Evolutionary conservation across 2,888 invertebrate genomes (phyloP), one percentile per base, ranked within the genome.

Genomic region (Epirrita christyi): DNA sequence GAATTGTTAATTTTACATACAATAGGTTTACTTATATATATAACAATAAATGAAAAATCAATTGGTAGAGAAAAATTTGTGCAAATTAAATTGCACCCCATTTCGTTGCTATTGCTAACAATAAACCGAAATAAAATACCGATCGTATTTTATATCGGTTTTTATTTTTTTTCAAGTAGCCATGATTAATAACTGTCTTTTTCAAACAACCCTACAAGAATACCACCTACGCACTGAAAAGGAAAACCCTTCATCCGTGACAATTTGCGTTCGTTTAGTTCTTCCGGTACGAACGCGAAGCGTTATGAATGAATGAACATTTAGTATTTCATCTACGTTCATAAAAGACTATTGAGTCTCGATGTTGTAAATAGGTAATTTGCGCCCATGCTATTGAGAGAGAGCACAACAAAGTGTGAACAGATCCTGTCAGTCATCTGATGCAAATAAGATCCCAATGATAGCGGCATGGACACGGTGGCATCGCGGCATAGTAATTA

Each of bases 401-500:
- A 21, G 21, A 21, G 21, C 48, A 29, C 54, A 64, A 59, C 58
- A 50, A 57, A 55, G 51, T 45, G 44, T 42, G 57, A 58, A 66
- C 59, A 53, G 49, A 61, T 61, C 55, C 59, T 75, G 72, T 72
- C 73, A 21, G 21, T 21, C 21, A 21, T 21, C 2, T 70, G 62
- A 81, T 79, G 75, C 71, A 80, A 79, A 83, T 80, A 76, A 76
- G 74, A 76, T 78, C 65, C 70, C 72, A 66, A 73, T 73, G 75
- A 70, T 68, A 70, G 66, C 71, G 60, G 71, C 75, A 78, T 80
- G 76, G 74, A 75, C 76, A 73, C 63, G n/a, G n/a, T n/a, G n/a
- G n/a, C n/a, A n/a, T n/a, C n/a, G n/a, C n/a, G 63, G 44, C 37
- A 45, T 72, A 78, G 76, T 88, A 88, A 91, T 90, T 85, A 91